Evolutionary conservation across 2,888 invertebrate genomes (phyloP), one percentile per base, ranked within the genome.

Genomic region (Entomobrya multifasciata): DNA sequence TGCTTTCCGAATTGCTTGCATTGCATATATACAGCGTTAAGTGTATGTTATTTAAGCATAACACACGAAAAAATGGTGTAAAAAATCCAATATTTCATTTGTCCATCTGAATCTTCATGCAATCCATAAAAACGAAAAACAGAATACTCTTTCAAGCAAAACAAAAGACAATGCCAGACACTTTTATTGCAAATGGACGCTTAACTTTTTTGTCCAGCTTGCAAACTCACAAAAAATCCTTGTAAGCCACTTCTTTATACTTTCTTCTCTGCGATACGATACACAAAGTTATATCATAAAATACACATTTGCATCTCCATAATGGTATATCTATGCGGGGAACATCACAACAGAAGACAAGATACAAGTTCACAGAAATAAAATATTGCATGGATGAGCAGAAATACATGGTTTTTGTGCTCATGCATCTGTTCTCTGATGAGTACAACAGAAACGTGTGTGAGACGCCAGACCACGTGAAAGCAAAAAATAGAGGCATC

Each of bases 401-500:
- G 13, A 4, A 30, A 62, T 11, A 62, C 36, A 8, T 8, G 4
- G 36, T 8, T 36, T 36, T 36, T 36, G 8, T 36, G 36, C 36
- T 36, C 5, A 6, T 36, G 36, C 36, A 36, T 6, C 8, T 4
- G 8, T 8, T 6, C 4, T 36, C 5, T 6, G 36, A 36, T 36
- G 4, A 36, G 36, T 36, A 36, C 8, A 36, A 36, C 8, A 49
- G 49, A 49, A 49, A 10, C 72, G 44, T 72, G 72, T 72, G 22
- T 36, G n/a, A 41, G 76, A 52, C 55, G 67, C 25, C 17, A 67
- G 55, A 85, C 85, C 85, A 85, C 78, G 85, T 85, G 85, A 85
- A 85, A 85, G 85, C 78, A 79, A 67, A 84, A 84, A 83, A 79
- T 65, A 30, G 8, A 72, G 78, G 57, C 30, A 79, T 78, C 85